Conservation (phyloP, 2,113 vertebrate species). For the Ammodramus savannarum region DNA sequence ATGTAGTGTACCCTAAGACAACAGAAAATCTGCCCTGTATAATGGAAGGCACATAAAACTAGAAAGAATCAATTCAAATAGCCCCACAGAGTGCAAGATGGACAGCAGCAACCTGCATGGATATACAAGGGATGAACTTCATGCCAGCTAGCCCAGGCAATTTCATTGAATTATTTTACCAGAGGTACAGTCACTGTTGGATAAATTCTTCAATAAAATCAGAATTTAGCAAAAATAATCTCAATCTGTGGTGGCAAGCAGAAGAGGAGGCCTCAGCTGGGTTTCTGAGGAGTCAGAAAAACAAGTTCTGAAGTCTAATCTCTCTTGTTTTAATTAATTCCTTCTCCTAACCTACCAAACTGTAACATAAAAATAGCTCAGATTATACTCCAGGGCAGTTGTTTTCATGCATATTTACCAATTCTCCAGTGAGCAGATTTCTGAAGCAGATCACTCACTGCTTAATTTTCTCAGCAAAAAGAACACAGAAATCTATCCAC, state of each 20-base stretch:
- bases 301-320: background rate
- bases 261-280: background rate
- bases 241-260: background rate
- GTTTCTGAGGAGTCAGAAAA: background rate
- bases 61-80: slow-evolving; percentile 16
- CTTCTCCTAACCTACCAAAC: background rate
- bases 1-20: background rate
- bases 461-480: slow-evolving; percentile 33
- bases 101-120: background rate
- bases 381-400: slow-evolving; percentile 15
- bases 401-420: slow-evolving; percentile 32
- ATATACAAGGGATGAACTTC: background rate
- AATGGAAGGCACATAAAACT: background rate
- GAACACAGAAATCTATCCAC: background rate
- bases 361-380: background rate
- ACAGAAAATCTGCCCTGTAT: background rate
- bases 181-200: background rate
- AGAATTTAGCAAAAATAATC: background rate
- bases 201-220: background rate
- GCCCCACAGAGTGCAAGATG: background rate
- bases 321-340: background rate
- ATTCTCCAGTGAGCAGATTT: slow-evolving; percentile 15
- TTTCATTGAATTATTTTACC: slow-evolving; percentile 10
- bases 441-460: slow-evolving; percentile 26
- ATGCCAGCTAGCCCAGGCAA: background rate